A percentile compares a stretch with the other conserved stretches of the same genome.
These are phyloP conservation scores for Labrus mixtus DNA, from an alignment of 2,113 vertebrate species.

Conservation along the genomic window DNA sequence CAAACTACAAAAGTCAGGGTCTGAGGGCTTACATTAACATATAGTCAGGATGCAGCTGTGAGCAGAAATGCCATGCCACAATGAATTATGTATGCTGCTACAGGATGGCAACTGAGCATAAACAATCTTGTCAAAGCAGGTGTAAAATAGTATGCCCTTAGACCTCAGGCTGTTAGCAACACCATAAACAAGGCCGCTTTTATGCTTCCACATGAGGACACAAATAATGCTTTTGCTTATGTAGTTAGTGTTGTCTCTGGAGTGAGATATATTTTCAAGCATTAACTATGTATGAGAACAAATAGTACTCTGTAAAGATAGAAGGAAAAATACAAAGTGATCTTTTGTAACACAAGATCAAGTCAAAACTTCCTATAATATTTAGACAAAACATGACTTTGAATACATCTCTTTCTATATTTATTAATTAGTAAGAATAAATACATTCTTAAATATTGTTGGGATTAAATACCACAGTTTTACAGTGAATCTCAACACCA, in stretches of 20 bases:
- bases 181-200: conserved; percentile 42
- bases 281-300: neutral
- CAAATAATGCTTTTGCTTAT: conserved; percentile 27
- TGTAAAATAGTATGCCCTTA: conserved; percentile 61
- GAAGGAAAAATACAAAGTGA: neutral
- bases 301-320: neutral
- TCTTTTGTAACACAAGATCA: neutral
- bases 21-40: conserved; percentile 48
- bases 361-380: neutral
- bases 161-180: conserved; percentile 50
- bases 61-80: conserved; percentile 6
- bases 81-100: conserved; percentile 73
- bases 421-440: too few species aligned
- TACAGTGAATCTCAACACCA: too few species aligned
- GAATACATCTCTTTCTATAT: too few species aligned
- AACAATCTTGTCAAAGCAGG: conserved; percentile 57
- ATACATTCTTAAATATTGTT: too few species aligned
- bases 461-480: too few species aligned
- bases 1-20: conserved; percentile 22
- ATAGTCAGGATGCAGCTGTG: conserved; percentile 53
- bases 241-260: conserved; percentile 11
- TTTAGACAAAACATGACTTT: neutral
- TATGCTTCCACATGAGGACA: conserved; percentile 27
- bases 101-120: conserved; percentile 46
- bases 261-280: neutral